Conservation (phyloP, 2,888 invertebrate species). For the Artemia sp. region DNA sequence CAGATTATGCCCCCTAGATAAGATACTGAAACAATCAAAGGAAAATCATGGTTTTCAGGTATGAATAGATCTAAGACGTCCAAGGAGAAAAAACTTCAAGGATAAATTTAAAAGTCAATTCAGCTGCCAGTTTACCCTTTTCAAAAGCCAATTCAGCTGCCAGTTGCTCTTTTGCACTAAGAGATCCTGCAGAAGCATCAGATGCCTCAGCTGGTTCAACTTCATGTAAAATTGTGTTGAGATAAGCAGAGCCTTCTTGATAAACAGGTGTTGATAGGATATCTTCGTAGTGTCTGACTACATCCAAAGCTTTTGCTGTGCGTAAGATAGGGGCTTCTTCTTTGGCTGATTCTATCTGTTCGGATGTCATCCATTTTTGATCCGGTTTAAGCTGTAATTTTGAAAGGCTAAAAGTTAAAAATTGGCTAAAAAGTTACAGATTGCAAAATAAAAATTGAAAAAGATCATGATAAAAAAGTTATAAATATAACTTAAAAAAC, state of each 20-base stretch:
- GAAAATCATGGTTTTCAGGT: too few species aligned
- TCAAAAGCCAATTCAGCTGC: conserved; percentile 13
- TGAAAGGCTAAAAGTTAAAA: too few species aligned
- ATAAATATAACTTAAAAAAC: too few species aligned
- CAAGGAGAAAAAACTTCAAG: too few species aligned
- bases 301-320: conserved; percentile 17
- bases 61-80: too few species aligned
- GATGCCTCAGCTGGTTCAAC: conserved; percentile 17
- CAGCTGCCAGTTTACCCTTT: not conserved
- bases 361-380: conserved; percentile 19
- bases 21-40: too few species aligned
- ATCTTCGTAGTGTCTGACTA: conserved; percentile 19
- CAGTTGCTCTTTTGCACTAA: conserved; percentile 16
- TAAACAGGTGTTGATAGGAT: conserved; percentile 13
- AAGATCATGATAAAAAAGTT: too few species aligned
- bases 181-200: conserved; percentile 17
- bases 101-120: too few species aligned
- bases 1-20: too few species aligned
- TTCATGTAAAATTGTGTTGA: conserved; percentile 17
- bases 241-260: conserved; percentile 16
- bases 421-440: too few species aligned
- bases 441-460: too few species aligned
- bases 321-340: conserved; percentile 13
- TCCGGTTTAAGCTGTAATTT: conserved; percentile 11
- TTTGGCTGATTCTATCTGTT: not conserved